A percentile compares a stretch with the other conserved stretches of the same genome.
Conservation (phyloP, 2,888 invertebrate species). For the Erebia palarica region DNA sequence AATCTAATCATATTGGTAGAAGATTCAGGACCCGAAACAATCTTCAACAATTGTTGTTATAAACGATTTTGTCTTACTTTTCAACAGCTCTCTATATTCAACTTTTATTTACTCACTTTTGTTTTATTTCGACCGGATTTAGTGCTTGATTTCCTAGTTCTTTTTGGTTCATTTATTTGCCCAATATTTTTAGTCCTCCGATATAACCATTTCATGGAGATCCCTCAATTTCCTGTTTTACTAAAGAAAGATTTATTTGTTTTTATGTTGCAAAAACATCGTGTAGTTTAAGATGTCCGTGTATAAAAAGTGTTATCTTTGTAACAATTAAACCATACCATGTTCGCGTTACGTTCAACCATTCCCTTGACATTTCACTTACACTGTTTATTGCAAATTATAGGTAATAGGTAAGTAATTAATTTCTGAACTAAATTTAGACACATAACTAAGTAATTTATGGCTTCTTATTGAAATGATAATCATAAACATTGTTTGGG, state of each 20-base stretch:
- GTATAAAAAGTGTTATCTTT: not conserved
- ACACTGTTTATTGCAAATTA: slow-evolving; percentile 1
- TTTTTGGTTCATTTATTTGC: too few relatives aligned
- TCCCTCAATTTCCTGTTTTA: too few relatives aligned
- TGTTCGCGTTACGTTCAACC: not conserved
- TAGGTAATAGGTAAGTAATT: not conserved
- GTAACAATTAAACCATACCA: not conserved
- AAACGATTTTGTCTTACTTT: not conserved
- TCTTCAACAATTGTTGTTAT: too few relatives aligned
- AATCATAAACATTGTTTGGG: not conserved
- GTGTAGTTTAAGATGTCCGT: not conserved
- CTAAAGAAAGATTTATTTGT: not conserved
- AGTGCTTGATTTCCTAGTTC: too few relatives aligned
- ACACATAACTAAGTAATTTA: not conserved
- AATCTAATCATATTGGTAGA: too few relatives aligned
- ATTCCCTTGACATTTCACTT: slow-evolving; percentile 15
- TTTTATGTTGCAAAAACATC: not conserved
- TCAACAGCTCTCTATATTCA: too few relatives aligned
- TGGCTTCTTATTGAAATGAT: not conserved
- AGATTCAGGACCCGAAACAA: too few relatives aligned
- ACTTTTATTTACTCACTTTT: too few relatives aligned
- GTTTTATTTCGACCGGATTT: too few relatives aligned
- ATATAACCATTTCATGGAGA: too few relatives aligned
- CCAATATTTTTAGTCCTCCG: too few relatives aligned
- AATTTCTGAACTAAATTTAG: not conserved